Evolutionary conservation across 2,888 invertebrate genomes (phyloP).

Genomic region (Parnassius smintheus): DNA sequence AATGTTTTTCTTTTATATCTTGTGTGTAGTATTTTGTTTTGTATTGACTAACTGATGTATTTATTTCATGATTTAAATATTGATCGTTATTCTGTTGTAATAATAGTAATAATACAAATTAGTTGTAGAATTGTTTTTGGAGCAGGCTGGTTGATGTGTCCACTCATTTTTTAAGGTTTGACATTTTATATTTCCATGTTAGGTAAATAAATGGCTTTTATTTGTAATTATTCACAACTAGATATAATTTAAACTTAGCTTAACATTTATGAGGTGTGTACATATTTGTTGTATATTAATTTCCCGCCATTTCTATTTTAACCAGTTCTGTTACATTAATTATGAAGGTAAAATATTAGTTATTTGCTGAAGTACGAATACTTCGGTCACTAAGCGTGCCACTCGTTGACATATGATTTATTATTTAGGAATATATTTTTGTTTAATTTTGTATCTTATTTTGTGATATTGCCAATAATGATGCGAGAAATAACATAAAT

Average conservation of each 20-base stretch:
- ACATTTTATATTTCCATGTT: slow-evolving; percentile 7
- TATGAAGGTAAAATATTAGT: too few species aligned
- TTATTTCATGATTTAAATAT: slow-evolving; percentile 35
- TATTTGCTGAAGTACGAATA: background rate
- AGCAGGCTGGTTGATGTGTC: slow-evolving; percentile 77
- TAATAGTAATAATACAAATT: slow-evolving; percentile 48
- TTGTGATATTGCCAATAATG: slow-evolving; percentile 66
- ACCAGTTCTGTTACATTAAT: background rate
- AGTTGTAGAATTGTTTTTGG: slow-evolving; percentile 49
- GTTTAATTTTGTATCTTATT: slow-evolving; percentile 40
- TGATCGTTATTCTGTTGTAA: slow-evolving; percentile 52
- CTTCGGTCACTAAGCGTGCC: background rate
- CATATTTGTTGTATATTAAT: slow-evolving; percentile 14
- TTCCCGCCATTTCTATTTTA: slow-evolving; percentile 19
- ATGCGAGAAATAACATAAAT: slow-evolving; percentile 35
- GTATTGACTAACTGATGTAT: slow-evolving; percentile 25
- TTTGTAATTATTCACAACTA: slow-evolving; percentile 13
- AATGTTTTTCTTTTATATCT: slow-evolving; percentile 10
- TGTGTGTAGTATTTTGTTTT: slow-evolving; percentile 22
- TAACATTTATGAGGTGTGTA: slow-evolving; percentile 10
- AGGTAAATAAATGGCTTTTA: slow-evolving; percentile 8
- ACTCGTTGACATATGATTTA: slow-evolving; percentile 3
- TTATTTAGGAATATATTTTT: background rate
- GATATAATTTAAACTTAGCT: slow-evolving; percentile 6
- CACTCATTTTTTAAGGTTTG: slow-evolving; percentile 58